Conservation (phyloP, 2,113 vertebrate genomes). For the Actenoides hombroni region DNA sequence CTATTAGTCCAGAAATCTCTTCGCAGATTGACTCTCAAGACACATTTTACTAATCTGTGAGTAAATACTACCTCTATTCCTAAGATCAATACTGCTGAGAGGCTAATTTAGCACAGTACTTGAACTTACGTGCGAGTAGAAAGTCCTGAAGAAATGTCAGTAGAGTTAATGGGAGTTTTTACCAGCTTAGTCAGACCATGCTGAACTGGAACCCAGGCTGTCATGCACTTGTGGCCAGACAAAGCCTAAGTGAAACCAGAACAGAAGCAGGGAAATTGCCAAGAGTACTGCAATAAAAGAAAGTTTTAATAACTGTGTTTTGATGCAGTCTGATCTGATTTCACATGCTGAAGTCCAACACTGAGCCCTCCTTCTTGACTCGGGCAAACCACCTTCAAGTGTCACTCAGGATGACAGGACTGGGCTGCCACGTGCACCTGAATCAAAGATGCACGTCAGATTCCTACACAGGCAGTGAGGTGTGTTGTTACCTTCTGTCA, state of each 20-base stretch:
- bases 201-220: slow-evolving; percentile 24
- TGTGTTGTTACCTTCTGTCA: not conserved
- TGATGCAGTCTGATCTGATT: not conserved
- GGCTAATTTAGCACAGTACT: not conserved
- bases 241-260: slow-evolving; percentile 59
- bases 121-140: not conserved
- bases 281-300: slow-evolving; percentile 35
- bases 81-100: not conserved
- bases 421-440: not conserved
- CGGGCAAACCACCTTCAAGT: not conserved
- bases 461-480: not conserved
- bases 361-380: not conserved
- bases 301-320: slow-evolving; percentile 33
- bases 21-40: not conserved
- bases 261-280: slow-evolving; percentile 42
- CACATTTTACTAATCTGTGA: not conserved
- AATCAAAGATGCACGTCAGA: not conserved
- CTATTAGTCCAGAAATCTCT: not conserved
- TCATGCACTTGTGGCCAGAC: slow-evolving; percentile 46
- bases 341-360: not conserved
- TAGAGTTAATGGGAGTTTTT: slow-evolving; percentile 22
- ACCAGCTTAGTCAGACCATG: slow-evolving; percentile 15
- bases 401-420: not conserved
- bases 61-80: not conserved
- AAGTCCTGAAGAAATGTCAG: not conserved